These are phyloP conservation scores for Sander lucioperca DNA, from an alignment of 2,113 vertebrate genomes.

Conservation along the genomic window DNA sequence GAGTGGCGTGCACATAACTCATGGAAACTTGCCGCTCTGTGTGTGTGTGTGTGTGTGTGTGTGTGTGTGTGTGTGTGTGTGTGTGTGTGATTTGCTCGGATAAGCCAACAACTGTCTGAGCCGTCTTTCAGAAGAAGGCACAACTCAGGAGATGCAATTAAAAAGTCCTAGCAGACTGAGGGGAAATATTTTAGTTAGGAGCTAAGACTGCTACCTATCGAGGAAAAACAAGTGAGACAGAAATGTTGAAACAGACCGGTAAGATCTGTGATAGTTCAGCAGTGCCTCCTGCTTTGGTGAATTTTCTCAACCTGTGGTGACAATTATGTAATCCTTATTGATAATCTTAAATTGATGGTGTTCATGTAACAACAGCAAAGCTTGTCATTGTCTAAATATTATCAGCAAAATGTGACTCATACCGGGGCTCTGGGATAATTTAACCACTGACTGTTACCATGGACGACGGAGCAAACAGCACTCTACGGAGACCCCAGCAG, in stretches of 20 bases:
- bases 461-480: conserved; percentile 56
- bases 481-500: conserved; percentile 21
- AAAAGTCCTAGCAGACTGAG: conserved; percentile 18
- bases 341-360: background rate
- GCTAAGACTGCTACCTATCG: background rate
- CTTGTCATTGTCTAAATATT: conserved; percentile 39
- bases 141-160: conserved; percentile 29
- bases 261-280: background rate
- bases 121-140: background rate
- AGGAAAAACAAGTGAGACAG: background rate
- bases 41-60: background rate
- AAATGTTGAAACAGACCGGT: background rate
- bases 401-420: conserved; percentile 51
- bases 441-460: conserved; percentile 57
- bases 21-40: conserved; percentile 43
- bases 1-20: conserved; percentile 31
- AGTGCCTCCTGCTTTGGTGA: background rate
- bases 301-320: background rate
- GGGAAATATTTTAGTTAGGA: conserved; percentile 8
- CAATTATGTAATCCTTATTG: background rate
- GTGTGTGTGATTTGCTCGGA: conserved; percentile 8
- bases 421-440: conserved; percentile 9
- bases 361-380: background rate
- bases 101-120: conserved; percentile 33
- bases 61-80: conserved; percentile 5